Evolutionary conservation across 1,140 invertebrate species (phyloP).

Genomic region (Pinna nobilis): DNA sequence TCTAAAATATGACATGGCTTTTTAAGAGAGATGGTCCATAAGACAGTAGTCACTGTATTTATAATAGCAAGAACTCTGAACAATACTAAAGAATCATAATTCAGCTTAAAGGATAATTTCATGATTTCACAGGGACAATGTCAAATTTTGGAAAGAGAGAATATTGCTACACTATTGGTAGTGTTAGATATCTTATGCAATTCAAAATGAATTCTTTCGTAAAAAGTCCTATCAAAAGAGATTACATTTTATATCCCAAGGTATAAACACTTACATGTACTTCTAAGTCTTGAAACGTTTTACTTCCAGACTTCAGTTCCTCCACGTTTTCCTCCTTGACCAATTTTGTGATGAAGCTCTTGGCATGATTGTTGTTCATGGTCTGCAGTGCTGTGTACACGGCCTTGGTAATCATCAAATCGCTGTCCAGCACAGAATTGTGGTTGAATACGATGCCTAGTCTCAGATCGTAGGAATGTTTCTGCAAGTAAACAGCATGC

Average conservation of each 20-base stretch:
- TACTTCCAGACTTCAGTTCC: conserved; percentile 55
- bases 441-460: conserved; percentile 74
- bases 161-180: too few species aligned
- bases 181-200: too few species aligned
- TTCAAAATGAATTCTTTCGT: too few species aligned
- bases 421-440: conserved; percentile 24
- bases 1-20: too few species aligned
- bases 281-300: conserved; percentile 65
- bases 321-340: conserved; percentile 78
- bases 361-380: conserved; percentile 79
- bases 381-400: conserved; percentile 76
- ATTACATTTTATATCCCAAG: too few species aligned
- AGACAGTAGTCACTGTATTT: too few species aligned
- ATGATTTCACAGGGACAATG: too few species aligned
- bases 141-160: too few species aligned
- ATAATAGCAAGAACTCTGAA: too few species aligned
- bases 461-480: conserved; percentile 69
- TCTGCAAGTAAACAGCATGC: conserved; percentile 42
- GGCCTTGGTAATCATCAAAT: conserved; percentile 60
- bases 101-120: too few species aligned
- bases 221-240: background rate
- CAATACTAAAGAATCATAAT: too few species aligned
- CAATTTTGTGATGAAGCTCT: conserved; percentile 81
- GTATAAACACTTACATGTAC: conserved; percentile 70
- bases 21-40: too few species aligned